Evolutionary conservation across 2,888 invertebrate species (phyloP), one percentile per base, ranked within the genome.

Genomic region (Gari tellinella): DNA sequence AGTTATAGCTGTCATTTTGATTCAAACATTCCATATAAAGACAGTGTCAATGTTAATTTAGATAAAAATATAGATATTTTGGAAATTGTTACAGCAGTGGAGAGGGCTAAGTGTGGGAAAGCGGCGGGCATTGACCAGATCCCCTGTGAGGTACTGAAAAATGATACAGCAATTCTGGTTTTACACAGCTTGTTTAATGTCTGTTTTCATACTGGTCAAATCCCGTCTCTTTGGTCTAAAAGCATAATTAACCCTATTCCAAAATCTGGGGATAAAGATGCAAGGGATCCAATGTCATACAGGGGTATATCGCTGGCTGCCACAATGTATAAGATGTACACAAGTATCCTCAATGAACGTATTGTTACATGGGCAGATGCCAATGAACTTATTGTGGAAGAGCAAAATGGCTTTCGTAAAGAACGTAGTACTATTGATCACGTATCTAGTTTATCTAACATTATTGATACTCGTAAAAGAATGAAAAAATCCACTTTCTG

Each of bases 321-420:
- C 3, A 12, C 38, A 23, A 43, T 65, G 17, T 64, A 64, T 31
- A 72, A 64, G 46, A n/a, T 72, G 12, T 65, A 72, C 17, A 55
- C 60, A 49, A 31, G 45, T 55, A 46, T 53, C 49, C 25, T 65
- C 15, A 52, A 65, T 41, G 40, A 46, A 17, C 37, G 58, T 15
- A 15, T 63, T 15, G 15, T 14, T 41, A 19, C 21, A 19, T 55
- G 55, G 46, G 23, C 41, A 1, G 56, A 68, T 0, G 15, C 14
- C 14, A 45, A 43, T 14, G 43, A 51, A 15, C 12, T 57, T 2
- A 1, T 69, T 2, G 12, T 25, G 23, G 69, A 69, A 25, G 69
- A 63, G 25, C 62, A 69, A 21, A 69, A 63, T 46, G 63, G 69
- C n/a, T 69, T 63, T 21, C n/a, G 69, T 2, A 62, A 63, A 23